Evolutionary conservation across 2,113 vertebrate species (phyloP), one percentile per base, ranked within the genome.

Genomic region (Sminthopsis crassicaudata): DNA sequence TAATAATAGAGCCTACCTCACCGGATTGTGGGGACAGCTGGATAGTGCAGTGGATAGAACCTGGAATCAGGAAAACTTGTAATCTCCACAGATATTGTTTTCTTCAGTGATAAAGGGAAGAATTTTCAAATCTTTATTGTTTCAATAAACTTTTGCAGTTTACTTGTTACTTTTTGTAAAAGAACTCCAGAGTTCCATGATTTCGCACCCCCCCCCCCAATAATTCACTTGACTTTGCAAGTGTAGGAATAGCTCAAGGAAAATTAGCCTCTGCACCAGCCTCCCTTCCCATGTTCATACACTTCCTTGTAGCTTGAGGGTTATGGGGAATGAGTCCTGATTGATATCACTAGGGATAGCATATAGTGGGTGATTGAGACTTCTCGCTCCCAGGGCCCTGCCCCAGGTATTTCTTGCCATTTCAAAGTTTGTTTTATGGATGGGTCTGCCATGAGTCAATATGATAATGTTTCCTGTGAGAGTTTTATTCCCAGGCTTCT

Each of bases 361-460:
- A 55, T 46, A 88, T 67, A 53, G 92, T 0, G 0, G 67, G 88
- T 76, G 50, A 36, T 93, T 91, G 22, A 25, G 89, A 54, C 11
- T 51, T 53, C 97, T 90, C 8, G 90, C 92, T 95, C 60, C 91
- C 88, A 0, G 19, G 53, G 27, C 2, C 52, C 0, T 0, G 94
- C 52, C 95, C 95, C 96, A 97, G 96, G 97, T 98, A 97, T 76
- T 46, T 84, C 67, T 84, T 42, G n/a, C 67, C 42, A 10, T 42
- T 84, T 12, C 8, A 24, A 90, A 90, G 95, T 91, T 95, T 96
- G 94, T 95, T 97, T 95, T 95, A 93, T 91, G 93, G 97, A 97
- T 97, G 97, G 97, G 95, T 95, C 94, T 96, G 95, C 84, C 22
- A 11, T 96, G 97, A 97, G 96, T 98, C 97, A 97, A 96, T 96